Conservation (phyloP, 2,797 vertebrate species). For the Benthosema pterotum region DNA sequence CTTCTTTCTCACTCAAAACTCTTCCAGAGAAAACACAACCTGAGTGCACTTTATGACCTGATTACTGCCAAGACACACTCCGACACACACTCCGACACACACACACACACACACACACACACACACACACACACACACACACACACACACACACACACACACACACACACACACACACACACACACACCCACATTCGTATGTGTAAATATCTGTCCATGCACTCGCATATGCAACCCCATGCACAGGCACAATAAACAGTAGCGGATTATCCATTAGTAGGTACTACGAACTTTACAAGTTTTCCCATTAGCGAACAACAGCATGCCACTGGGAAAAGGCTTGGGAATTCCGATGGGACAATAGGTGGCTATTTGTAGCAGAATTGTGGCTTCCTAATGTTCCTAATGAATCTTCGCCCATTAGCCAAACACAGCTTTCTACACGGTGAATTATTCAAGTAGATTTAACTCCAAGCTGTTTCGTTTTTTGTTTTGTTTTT, state of each 20-base stretch:
- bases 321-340: constrained; percentile 31
- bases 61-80: constrained; percentile 64
- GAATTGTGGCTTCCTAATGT: constrained; percentile 33
- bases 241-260: neutral
- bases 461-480: constrained; percentile 30
- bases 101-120: constrained; percentile 29
- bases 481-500: constrained; percentile 42
- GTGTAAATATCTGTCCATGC: constrained; percentile 1
- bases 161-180: neutral
- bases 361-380: constrained; percentile 46
- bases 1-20: constrained; percentile 31
- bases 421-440: constrained; percentile 41
- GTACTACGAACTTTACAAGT: constrained; percentile 42
- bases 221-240: constrained; percentile 1
- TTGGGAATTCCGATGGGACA: constrained; percentile 39
- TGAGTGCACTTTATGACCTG: constrained; percentile 69
- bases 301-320: constrained; percentile 57
- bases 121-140: constrained; percentile 12
- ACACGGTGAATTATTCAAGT: constrained; percentile 34
- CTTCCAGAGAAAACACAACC: constrained; percentile 69
- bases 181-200: neutral
- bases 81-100: constrained; percentile 22
- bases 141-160: constrained; percentile 28
- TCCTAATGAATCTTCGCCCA: constrained; percentile 48
- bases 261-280: neutral